These are phyloP conservation scores for Nephila pilipes DNA, from an alignment of 1,140 invertebrate species.

Conservation along the genomic window DNA sequence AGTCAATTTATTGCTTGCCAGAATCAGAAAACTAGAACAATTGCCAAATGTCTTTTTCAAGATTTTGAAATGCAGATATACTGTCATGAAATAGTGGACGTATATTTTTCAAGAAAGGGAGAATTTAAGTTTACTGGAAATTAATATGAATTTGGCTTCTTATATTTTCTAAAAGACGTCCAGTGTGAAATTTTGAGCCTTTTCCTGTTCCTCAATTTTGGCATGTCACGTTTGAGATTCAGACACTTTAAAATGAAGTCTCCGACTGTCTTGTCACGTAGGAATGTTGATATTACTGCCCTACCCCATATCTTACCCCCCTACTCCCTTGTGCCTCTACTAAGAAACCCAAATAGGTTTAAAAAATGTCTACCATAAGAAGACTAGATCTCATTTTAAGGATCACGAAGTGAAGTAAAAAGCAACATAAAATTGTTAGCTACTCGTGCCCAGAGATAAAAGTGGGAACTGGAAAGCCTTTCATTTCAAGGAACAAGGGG, in stretches of 20 bases:
- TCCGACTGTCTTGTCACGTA: conserved; percentile 44
- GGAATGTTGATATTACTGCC: conserved; percentile 44
- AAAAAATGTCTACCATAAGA: conserved; percentile 57
- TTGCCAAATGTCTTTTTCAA: not conserved
- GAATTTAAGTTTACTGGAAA: no score
- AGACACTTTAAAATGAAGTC: conserved; percentile 40
- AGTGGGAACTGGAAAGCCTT: conserved; percentile 49
- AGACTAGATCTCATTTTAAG: conserved; percentile 46
- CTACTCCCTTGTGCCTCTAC: not conserved
- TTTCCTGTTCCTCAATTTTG: not conserved
- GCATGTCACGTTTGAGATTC: conserved; percentile 13
- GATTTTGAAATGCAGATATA: no score
- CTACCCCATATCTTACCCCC: not conserved
- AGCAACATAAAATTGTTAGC: conserved; percentile 66
- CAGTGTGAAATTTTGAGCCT: not conserved
- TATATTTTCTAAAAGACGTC: not conserved
- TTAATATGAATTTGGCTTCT: no score
- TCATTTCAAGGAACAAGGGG: conserved; percentile 29
- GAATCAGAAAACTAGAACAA: not conserved
- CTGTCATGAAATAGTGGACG: no score
- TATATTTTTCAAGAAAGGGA: no score
- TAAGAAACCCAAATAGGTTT: conserved; percentile 53
- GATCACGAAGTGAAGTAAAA: conserved; percentile 53
- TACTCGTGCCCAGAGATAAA: conserved; percentile 65
- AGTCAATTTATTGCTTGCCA: not conserved